Evolutionary conservation across 30 jellyfish, hydroid and myxozoan species (phyloP), one percentile per base, ranked within the genome.

Genomic region (Chironex yamaguchii): DNA sequence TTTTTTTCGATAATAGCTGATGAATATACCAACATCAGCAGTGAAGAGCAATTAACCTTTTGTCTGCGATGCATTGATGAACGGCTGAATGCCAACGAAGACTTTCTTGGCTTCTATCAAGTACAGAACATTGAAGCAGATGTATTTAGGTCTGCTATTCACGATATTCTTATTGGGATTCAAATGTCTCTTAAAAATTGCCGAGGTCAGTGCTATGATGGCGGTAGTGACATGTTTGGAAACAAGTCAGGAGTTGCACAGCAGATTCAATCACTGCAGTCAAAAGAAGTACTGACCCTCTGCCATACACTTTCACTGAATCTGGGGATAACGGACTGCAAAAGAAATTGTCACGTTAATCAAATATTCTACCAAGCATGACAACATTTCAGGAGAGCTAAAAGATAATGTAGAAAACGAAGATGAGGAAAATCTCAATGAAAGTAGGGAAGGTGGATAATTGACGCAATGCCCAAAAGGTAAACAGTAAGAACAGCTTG

Each of bases 281-380:
- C 97, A 9, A 65, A 79, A 80, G 90, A 89, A 28, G 76, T 1
- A 21, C 71, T 74, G 14, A 89, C 91, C 25, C 95, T 79, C 50
- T 89, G 91, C 63, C 97, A 89, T 81, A 74, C 91, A 2, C 97
- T 79, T 70, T 89, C 95, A 35, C 58, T 42, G n/a, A n/a, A n/a
- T n/a, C n/a, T n/a, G n/a, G n/a, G n/a, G n/a, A n/a, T n/a, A n/a
- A n/a, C n/a, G 17, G 13, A 42, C 17, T 17, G 9, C 13, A 42
- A 42, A 17, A 42, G 58, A 42, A 42, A 42, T 17, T 42, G 58
- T 42, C 17, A 42, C 58, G 17, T 17, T 42, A 42, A 42, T 42
- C 58, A 42, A 42, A 42, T 42, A 42, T 17, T 42, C 58, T 6
- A 6, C 58, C 9, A 42, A 42, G 58, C 58, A 17, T 6, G 58